Conservation (phyloP, 2,797 vertebrate species). For the Mus caroli region DNA sequence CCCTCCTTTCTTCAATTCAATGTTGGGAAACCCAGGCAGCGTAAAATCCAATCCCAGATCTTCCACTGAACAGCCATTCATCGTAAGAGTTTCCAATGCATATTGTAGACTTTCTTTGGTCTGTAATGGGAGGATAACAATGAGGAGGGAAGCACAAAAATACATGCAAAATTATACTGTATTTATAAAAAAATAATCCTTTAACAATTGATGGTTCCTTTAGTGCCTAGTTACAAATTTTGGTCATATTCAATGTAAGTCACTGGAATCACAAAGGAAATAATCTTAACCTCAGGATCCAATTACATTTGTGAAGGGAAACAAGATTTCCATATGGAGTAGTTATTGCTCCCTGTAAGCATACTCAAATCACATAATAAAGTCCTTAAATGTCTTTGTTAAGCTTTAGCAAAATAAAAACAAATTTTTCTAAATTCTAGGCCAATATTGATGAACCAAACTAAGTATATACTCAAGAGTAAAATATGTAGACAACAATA, state of each 20-base stretch:
- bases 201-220: background rate
- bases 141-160: background rate
- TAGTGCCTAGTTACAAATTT: background rate
- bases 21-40: constrained; percentile 98
- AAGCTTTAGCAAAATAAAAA: background rate
- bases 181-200: constrained; percentile 1
- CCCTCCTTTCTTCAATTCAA: constrained; percentile 98
- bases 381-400: background rate
- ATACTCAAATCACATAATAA: background rate
- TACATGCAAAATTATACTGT: constrained; percentile 34
- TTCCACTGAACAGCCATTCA: constrained; percentile 99
- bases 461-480: background rate
- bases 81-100: constrained; percentile 97
- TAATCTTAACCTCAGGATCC: background rate
- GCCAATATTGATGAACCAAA: background rate
- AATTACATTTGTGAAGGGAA: background rate
- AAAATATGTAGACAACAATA: constrained; percentile 18
- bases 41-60: constrained; percentile 99
- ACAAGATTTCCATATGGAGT: background rate
- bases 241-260: background rate
- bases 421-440: background rate
- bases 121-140: constrained; percentile 83
- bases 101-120: constrained; percentile 98
- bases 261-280: constrained; percentile 20
- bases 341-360: background rate